These are phyloP conservation scores for Tragelaphus strepsiceros DNA, from an alignment of 2,113 vertebrate genomes.

Conservation along the genomic window DNA sequence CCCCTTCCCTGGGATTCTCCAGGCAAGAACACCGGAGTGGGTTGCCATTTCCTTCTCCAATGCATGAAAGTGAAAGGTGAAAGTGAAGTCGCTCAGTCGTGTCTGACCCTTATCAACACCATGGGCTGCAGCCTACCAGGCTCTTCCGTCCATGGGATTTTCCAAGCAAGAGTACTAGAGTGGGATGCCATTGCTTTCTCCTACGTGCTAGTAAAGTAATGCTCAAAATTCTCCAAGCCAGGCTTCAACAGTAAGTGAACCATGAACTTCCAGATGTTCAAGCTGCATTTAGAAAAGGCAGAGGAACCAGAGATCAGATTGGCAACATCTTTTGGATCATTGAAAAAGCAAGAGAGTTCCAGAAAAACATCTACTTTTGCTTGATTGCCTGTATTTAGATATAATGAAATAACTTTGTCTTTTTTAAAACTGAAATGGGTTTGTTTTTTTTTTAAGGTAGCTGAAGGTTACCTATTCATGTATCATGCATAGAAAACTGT, in stretches of 20 bases:
- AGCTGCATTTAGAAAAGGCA: neutral
- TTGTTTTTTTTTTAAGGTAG: constrained; percentile 35
- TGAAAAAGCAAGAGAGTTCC: neutral
- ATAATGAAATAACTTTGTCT: constrained; percentile 30
- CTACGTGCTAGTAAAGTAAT: neutral
- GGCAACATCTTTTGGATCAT: neutral
- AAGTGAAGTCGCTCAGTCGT: too few relatives aligned
- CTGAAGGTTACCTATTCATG: constrained; percentile 32
- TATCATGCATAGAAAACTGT: neutral
- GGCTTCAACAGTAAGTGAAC: neutral
- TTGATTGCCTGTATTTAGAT: constrained; percentile 45
- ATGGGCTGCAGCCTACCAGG: too few relatives aligned
- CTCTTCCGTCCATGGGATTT: too few relatives aligned
- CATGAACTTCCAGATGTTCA: neutral
- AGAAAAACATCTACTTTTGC: neutral
- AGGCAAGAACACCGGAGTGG: too few relatives aligned
- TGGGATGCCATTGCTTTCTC: too few relatives aligned
- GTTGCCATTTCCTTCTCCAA: too few relatives aligned
- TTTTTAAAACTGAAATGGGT: neutral
- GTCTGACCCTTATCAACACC: too few relatives aligned
- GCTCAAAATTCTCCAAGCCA: neutral
- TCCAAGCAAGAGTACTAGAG: too few relatives aligned
- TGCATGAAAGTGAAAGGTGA: too few relatives aligned
- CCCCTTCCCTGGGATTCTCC: too few relatives aligned
- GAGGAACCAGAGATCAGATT: neutral